phyloP scores from a whole-genome alignment of 2,113 vertebrate genomes.

The Nansenia antarctica region DNA sequence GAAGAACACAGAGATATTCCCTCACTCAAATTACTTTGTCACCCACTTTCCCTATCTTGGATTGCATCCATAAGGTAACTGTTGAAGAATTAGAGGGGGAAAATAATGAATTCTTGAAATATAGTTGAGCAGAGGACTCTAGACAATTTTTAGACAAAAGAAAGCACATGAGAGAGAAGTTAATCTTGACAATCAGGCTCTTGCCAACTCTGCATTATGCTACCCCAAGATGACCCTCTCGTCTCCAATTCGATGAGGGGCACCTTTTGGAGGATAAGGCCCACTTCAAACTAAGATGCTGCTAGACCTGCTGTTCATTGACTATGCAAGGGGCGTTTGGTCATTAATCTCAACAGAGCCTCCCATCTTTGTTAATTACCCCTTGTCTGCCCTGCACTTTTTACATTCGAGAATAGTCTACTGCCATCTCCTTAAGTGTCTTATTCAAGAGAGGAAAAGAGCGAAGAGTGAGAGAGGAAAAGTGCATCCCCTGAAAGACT shows the following conservation, averaged over 20 bases:
- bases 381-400: conserved; percentile 25
- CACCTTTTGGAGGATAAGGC: conserved; percentile 25
- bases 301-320: conserved; percentile 20
- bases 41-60: conserved; percentile 29
- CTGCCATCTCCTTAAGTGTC: too few species aligned
- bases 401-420: background rate
- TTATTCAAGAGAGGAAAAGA: too few species aligned
- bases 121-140: background rate
- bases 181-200: conserved; percentile 38
- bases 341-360: conserved; percentile 29
- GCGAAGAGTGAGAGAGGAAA: too few species aligned
- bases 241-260: conserved; percentile 42
- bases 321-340: conserved; percentile 11
- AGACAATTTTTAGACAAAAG: background rate
- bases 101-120: background rate
- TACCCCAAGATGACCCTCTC: conserved; percentile 33
- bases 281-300: conserved; percentile 28
- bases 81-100: conserved; percentile 9
- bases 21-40: conserved; percentile 42
- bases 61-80: conserved; percentile 23
- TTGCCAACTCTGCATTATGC: background rate
- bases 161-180: background rate
- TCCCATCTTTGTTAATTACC: conserved; percentile 55
- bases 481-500: too few species aligned
- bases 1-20: background rate